Evolutionary conservation across 2,888 invertebrate species (phyloP), one percentile per base, ranked within the genome.

Genomic region (Thecophora atra): DNA sequence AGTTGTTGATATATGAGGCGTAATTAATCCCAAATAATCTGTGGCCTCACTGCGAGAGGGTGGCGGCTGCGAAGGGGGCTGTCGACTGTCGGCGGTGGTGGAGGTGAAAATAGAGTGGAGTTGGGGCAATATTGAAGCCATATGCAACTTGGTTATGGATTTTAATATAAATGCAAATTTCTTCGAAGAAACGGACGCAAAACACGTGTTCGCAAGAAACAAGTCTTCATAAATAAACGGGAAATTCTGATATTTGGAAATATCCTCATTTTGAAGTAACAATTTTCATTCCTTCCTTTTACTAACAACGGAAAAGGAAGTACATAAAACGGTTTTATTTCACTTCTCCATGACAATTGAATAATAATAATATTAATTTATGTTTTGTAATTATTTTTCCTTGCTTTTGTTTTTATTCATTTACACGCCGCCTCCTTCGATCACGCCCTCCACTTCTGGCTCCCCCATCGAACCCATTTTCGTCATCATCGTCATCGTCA

Each of bases 1-100:
- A 76, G 79, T 76, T 72, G 70, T 79, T 84, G 85, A 84, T 83
- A 84, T 84, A 84, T 84, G 85, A 83, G 82, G 79, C 81, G 81
- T 84, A 84, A 84, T 84, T 84, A 84, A 84, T 81, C 80, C 79
- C 78, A 78, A 78, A 81, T 83, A 82, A 80, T 80, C 80, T 80
- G 80, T 77, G 82, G 80, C 74, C 80, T 78, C 79, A 77, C 76
- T 74, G 51, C 24, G 68, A 24, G 63, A 58, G 73, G 73, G 73
- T 68, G 74, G 51, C 62, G n/a, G 37, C 11, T 17, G 11, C 30
- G 4, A 30, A 11, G 26, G 13, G 26, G 26, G 44, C 0, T 42
- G 28, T 15, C 37, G 24, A n/a, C 8, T n/a, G 58, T 58, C 24
- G 7, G 17, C 3, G 51, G 24, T 1, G n/a, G 37, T 2, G 37